phyloP scores from a whole-genome alignment of 2,888 invertebrate species.

The Drosophila mercatorum region DNA sequence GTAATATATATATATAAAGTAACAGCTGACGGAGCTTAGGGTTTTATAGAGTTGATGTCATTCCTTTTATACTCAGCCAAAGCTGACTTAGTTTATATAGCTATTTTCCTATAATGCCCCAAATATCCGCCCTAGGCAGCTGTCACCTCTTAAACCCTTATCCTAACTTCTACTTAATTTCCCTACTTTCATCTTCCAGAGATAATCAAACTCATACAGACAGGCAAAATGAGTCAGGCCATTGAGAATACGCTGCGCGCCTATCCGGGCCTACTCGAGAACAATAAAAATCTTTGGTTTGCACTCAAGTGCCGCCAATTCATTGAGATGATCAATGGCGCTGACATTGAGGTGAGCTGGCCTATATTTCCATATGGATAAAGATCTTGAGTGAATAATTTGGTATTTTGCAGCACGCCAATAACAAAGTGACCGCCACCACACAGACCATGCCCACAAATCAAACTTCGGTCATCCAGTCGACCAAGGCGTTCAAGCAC shows the following conservation, averaged over 20 bases:
- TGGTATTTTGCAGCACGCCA: slow-evolving; percentile 45
- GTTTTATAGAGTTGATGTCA: neutral
- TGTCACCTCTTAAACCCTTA: neutral
- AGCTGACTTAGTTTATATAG: too few species aligned
- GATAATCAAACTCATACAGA: slow-evolving; percentile 95
- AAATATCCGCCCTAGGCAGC: neutral
- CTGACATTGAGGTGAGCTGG: slow-evolving; percentile 88
- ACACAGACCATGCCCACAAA: slow-evolving; percentile 85
- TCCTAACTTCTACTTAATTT: neutral
- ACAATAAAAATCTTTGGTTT: slow-evolving; percentile 95
- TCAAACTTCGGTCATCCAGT: slow-evolving; percentile 93
- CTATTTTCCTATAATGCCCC: too few species aligned
- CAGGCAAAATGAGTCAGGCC: slow-evolving; percentile 97
- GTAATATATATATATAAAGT: slow-evolving; percentile 78
- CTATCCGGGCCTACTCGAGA: slow-evolving; percentile 97
- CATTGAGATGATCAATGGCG: slow-evolving; percentile 98
- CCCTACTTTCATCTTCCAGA: slow-evolving; percentile 86
- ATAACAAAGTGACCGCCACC: slow-evolving; percentile 73
- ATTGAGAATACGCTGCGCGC: slow-evolving; percentile 94
- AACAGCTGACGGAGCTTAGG: neutral
- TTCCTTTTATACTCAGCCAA: too few species aligned
- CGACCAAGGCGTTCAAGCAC: slow-evolving; percentile 86
- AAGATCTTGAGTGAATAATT: too few species aligned
- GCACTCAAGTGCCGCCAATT: slow-evolving; percentile 99
- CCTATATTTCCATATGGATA: too few species aligned